phyloP scores from a whole-genome alignment of 1,140 invertebrate genomes.

The Ips nitidus region DNA sequence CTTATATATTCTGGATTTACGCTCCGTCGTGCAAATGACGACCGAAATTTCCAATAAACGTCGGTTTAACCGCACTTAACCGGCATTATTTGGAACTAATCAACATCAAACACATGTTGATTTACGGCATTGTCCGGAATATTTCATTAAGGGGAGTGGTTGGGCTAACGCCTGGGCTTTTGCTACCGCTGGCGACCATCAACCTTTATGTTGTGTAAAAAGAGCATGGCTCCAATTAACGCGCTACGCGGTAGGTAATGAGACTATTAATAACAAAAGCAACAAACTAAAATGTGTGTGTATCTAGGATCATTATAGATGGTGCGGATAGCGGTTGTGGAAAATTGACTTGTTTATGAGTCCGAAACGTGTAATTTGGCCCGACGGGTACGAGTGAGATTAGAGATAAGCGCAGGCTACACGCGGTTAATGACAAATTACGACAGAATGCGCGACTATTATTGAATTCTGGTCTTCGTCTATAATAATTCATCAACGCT shows the following conservation, averaged over 20 bases:
- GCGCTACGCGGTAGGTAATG: too few relatives aligned
- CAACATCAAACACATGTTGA: slow-evolving; percentile 31
- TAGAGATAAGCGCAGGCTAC: slow-evolving; percentile 9
- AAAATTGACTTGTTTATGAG: slow-evolving; percentile 13
- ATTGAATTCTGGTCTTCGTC: not conserved
- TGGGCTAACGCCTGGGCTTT: too few relatives aligned
- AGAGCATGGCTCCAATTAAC: too few relatives aligned
- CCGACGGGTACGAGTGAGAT: not conserved
- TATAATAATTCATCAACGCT: too few relatives aligned
- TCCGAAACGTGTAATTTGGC: slow-evolving; percentile 9
- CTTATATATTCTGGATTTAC: slow-evolving; percentile 26
- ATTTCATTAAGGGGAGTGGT: not conserved
- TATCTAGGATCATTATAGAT: slow-evolving; percentile 6
- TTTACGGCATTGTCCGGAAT: slow-evolving; percentile 19
- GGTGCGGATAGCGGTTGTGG: slow-evolving; percentile 7
- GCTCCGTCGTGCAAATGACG: slow-evolving; percentile 29
- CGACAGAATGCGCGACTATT: not conserved
- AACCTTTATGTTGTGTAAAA: too few relatives aligned
- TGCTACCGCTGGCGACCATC: too few relatives aligned
- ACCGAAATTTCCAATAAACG: slow-evolving; percentile 31
- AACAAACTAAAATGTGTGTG: slow-evolving; percentile 6
- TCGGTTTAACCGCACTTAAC: slow-evolving; percentile 29
- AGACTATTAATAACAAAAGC: too few relatives aligned
- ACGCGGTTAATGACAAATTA: slow-evolving; percentile 14
- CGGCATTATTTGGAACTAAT: slow-evolving; percentile 30